Evolutionary conservation across 2,888 invertebrate species (phyloP).

Genomic region (Epinotia nisella): DNA sequence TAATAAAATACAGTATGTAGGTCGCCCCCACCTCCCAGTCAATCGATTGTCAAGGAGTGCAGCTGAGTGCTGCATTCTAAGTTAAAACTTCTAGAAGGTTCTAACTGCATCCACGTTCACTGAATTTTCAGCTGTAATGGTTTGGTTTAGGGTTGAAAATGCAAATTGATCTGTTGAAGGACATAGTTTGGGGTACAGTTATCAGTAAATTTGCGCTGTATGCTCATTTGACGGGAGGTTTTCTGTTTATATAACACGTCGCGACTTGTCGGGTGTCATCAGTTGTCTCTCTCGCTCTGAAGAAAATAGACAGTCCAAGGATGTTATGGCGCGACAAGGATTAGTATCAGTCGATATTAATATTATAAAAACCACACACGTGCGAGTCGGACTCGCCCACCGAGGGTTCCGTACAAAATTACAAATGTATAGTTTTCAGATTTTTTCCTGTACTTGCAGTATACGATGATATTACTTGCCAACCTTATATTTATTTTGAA

Average conservation of each 20-base stretch:
- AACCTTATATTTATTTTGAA: too few species aligned
- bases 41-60: constrained; percentile 85
- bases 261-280: constrained; percentile 7
- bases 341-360: background rate
- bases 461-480: too few species aligned
- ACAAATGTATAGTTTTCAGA: too few species aligned
- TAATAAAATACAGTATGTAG: constrained; percentile 84
- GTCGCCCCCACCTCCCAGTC: constrained; percentile 68
- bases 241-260: constrained; percentile 30
- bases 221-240: constrained; percentile 47
- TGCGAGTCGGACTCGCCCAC: too few species aligned
- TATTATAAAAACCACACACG: too few species aligned
- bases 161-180: background rate
- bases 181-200: constrained; percentile 43
- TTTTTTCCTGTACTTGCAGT: too few species aligned
- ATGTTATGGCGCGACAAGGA: constrained; percentile 1
- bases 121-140: background rate
- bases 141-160: background rate
- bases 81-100: constrained; percentile 8
- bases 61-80: constrained; percentile 53
- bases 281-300: constrained; percentile 2
- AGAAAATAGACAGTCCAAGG: background rate
- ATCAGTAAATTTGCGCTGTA: constrained; percentile 53
- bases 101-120: background rate
- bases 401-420: too few species aligned